Percentiles rank a stretch among this genome's conserved stretches.
Evolutionary conservation across 1,140 invertebrate genomes (phyloP).

Genomic region (Portunus trituberculatus): DNA sequence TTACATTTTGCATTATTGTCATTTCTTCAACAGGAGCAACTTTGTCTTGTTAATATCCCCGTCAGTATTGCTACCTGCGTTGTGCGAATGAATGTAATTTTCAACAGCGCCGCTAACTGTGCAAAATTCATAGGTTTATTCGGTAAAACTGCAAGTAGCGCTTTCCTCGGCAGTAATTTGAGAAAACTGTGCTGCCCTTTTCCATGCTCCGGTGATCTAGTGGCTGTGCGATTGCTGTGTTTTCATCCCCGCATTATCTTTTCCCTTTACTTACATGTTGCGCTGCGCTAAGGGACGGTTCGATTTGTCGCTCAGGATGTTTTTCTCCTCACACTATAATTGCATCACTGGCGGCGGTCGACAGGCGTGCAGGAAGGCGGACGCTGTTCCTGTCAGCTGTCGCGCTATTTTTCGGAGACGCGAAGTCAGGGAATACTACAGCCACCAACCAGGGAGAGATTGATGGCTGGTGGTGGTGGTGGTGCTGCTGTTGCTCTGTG

Average conservation of each 20-base stretch:
- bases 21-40: not conserved
- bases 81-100: not conserved
- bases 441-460: no score
- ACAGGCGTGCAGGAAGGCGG: not conserved
- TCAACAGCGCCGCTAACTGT: not conserved
- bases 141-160: not conserved
- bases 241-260: not conserved
- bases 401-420: no score
- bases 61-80: not conserved
- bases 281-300: not conserved
- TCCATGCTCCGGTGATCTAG: not conserved
- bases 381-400: not conserved
- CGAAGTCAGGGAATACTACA: no score
- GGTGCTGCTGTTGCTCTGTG: no score
- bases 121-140: not conserved
- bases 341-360: conserved; percentile 4
- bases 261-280: not conserved
- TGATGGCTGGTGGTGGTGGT: no score
- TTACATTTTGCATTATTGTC: no score
- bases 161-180: not conserved
- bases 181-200: not conserved
- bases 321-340: not conserved
- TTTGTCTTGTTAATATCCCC: not conserved
- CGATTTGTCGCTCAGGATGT: conserved; percentile 1
- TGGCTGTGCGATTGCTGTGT: not conserved